Percentiles rank a stretch among this genome's conserved stretches.
Evolutionary conservation across 2,888 invertebrate genomes (phyloP).

Genomic region (Dolomedes plantarius): DNA sequence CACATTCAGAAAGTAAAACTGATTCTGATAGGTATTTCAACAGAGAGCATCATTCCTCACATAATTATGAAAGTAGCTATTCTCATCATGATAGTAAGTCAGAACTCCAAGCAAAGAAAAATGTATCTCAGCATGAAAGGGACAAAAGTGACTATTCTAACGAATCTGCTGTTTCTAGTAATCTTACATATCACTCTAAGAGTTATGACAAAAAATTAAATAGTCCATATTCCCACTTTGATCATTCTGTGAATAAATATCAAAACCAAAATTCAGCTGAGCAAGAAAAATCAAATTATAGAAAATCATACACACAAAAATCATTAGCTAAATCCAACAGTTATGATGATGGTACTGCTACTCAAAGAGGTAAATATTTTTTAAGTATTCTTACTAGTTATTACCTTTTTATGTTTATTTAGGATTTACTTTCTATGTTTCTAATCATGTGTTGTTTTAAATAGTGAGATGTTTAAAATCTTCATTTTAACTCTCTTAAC

Average conservation of each 20-base stretch:
- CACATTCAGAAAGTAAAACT: neutral
- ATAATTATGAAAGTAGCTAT: neutral
- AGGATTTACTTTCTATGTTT: too few species aligned
- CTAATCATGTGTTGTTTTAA: too few species aligned
- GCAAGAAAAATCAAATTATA: neutral
- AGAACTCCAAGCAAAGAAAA: too few species aligned
- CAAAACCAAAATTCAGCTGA: neutral
- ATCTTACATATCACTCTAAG: neutral
- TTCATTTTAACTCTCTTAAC: too few species aligned
- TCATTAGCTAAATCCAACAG: neutral
- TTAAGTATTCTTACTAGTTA: neutral
- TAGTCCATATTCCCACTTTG: neutral
- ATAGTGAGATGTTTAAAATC: too few species aligned
- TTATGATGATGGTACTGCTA: slow-evolving; percentile 19
- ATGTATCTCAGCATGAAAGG: too few species aligned
- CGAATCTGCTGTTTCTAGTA: neutral
- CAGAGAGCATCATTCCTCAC: neutral
- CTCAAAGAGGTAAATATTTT: slow-evolving; percentile 46
- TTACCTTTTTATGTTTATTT: too few species aligned
- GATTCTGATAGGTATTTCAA: neutral
- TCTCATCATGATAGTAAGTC: neutral
- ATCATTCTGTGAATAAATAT: neutral
- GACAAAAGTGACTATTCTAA: neutral
- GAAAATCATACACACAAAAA: neutral
- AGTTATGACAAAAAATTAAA: neutral